Evolutionary conservation across 1,140 invertebrate genomes (phyloP).

Genomic region (Ips nitidus): DNA sequence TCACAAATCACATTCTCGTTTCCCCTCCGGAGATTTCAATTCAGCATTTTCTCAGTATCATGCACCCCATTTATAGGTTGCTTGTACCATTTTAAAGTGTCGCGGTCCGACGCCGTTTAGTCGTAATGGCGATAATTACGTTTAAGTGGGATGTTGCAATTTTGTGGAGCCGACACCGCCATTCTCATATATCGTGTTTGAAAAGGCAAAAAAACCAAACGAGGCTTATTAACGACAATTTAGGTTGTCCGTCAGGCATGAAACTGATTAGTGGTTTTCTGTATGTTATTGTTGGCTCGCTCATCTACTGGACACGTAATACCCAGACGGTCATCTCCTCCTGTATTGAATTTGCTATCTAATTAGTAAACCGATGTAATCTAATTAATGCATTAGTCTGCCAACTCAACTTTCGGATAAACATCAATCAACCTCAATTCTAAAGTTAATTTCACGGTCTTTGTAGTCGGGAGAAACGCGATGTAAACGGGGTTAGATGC

Average conservation of each 20-base stretch:
- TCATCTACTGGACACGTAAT: no score
- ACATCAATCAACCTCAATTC: no score
- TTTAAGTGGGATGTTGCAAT: constrained; percentile 30
- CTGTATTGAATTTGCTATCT: no score
- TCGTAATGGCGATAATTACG: constrained; percentile 26
- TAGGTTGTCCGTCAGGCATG: background rate
- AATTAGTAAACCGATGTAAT: no score
- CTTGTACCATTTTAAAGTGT: constrained; percentile 8
- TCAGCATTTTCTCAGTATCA: constrained; percentile 3
- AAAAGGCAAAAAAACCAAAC: constrained; percentile 8
- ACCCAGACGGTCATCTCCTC: no score
- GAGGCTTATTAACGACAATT: constrained; percentile 24
- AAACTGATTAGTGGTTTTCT: no score
- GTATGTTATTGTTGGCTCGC: no score
- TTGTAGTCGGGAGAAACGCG: no score
- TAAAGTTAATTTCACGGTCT: no score
- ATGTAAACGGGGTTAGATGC: no score
- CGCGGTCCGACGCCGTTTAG: constrained; percentile 14
- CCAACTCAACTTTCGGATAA: no score
- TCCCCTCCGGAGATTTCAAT: background rate
- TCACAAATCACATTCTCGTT: background rate
- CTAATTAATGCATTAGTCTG: no score
- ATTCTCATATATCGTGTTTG: constrained; percentile 23
- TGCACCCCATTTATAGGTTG: background rate
- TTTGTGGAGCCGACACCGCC: constrained; percentile 23